These are phyloP conservation scores for Linepithema humile DNA, from an alignment of 1,140 invertebrate species.

Conservation along the genomic window DNA sequence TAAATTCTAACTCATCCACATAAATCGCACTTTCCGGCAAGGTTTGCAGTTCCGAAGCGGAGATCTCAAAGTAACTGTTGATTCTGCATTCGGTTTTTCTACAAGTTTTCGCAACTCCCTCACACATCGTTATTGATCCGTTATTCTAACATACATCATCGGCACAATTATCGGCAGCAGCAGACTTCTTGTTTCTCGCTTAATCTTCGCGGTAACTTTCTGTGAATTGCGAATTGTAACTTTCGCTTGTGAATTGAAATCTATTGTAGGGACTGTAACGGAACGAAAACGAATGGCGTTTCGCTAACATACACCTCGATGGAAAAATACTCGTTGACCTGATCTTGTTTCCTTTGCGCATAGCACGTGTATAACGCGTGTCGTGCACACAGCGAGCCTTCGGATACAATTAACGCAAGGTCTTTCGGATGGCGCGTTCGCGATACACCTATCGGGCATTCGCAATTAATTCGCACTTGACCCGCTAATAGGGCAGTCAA, in stretches of 20 bases:
- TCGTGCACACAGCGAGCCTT: background rate
- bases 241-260: too few relatives aligned
- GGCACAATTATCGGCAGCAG: background rate
- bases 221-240: background rate
- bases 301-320: too few relatives aligned
- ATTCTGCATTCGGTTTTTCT: background rate
- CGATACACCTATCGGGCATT: background rate
- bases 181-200: background rate
- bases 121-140: background rate
- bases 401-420: background rate
- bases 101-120: background rate
- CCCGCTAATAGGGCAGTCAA: slow-evolving; percentile 37
- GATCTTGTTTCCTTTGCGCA: background rate
- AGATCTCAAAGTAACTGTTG: background rate
- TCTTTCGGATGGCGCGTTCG: background rate
- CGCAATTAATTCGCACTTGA: slow-evolving; percentile 58
- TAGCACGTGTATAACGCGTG: background rate
- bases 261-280: background rate
- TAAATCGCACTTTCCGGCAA: too few relatives aligned
- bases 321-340: background rate
- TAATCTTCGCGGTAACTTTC: background rate
- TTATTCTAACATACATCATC: slow-evolving; percentile 13
- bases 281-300: background rate
- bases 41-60: too few relatives aligned
- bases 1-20: too few relatives aligned